Conservation (phyloP, 2,888 invertebrate species). For the Myopa tessellatipennis region DNA sequence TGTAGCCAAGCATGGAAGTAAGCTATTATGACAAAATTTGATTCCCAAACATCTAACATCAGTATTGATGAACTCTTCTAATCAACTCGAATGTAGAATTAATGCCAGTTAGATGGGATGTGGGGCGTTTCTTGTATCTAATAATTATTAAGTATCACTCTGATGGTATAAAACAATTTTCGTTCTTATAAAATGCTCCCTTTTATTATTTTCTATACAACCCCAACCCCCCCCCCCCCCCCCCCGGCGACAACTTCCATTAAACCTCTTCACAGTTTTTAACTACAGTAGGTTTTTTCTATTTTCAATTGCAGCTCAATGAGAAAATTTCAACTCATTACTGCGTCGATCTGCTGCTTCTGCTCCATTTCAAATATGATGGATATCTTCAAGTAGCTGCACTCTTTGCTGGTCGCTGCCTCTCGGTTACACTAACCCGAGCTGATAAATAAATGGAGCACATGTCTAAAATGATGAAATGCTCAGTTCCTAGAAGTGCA, state of each 20-base stretch:
- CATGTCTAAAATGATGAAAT: constrained; percentile 65
- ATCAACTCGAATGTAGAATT: too few relatives aligned
- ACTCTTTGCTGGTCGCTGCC: not conserved
- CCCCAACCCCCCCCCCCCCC: not conserved
- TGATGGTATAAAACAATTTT: too few relatives aligned
- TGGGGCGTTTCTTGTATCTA: too few relatives aligned
- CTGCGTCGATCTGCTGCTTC: not conserved
- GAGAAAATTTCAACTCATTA: constrained; percentile 5
- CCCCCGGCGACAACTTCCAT: too few relatives aligned
- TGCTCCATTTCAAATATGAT: constrained; percentile 33
- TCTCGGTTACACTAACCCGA: not conserved
- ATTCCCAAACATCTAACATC: too few relatives aligned
- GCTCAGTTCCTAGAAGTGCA: constrained; percentile 60
- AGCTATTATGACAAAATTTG: too few relatives aligned
- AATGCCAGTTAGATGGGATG: too few relatives aligned
- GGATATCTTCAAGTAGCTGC: constrained; percentile 29
- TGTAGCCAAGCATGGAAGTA: too few relatives aligned
- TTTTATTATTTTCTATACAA: not conserved
- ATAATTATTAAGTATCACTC: too few relatives aligned
- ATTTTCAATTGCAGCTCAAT: not conserved
- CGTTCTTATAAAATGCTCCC: too few relatives aligned
- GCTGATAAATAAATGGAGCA: constrained; percentile 57
- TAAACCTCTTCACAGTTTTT: not conserved
- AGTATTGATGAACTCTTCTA: too few relatives aligned
- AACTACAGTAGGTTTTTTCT: not conserved